Conservation (phyloP, 2,888 invertebrate species). For the Morpho achilles region DNA sequence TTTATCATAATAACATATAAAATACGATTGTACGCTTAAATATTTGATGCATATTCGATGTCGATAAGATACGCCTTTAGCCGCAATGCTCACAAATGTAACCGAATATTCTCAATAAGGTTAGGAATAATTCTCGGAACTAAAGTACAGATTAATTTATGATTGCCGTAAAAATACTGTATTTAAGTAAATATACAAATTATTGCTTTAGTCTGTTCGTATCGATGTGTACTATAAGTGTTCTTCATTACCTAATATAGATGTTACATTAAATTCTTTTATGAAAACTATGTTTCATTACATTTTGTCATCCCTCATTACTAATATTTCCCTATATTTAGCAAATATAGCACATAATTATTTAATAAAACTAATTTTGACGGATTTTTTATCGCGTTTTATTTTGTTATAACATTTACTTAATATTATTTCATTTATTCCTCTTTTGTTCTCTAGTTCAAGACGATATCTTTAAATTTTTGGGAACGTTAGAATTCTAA, state of each 20-base stretch:
- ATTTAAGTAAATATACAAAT: conserved; percentile 45
- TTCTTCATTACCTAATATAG: conserved; percentile 62
- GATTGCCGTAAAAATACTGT: conserved; percentile 51
- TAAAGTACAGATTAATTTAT: conserved; percentile 32
- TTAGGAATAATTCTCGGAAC: conserved; percentile 17
- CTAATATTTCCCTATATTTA: neutral
- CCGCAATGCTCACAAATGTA: conserved; percentile 10
- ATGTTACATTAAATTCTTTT: conserved; percentile 67
- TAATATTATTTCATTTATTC: neutral
- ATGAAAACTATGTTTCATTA: conserved; percentile 50
- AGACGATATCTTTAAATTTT: no score
- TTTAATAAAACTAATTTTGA: neutral
- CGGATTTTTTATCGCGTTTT: neutral
- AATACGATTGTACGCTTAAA: neutral
- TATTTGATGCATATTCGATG: neutral
- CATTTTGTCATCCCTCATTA: neutral
- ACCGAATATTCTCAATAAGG: conserved; percentile 10
- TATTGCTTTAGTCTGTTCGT: conserved; percentile 56
- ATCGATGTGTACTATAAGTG: conserved; percentile 63
- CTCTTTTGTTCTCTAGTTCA: neutral
- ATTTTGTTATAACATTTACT: conserved; percentile 4
- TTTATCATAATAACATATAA: no score
- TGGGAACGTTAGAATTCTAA: no score
- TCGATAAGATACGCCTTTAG: neutral
- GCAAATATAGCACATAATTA: neutral